Base-by-base conservation (phyloP, 2,797 vertebrate genomes). In the Epinephelus coioides region DNA sequence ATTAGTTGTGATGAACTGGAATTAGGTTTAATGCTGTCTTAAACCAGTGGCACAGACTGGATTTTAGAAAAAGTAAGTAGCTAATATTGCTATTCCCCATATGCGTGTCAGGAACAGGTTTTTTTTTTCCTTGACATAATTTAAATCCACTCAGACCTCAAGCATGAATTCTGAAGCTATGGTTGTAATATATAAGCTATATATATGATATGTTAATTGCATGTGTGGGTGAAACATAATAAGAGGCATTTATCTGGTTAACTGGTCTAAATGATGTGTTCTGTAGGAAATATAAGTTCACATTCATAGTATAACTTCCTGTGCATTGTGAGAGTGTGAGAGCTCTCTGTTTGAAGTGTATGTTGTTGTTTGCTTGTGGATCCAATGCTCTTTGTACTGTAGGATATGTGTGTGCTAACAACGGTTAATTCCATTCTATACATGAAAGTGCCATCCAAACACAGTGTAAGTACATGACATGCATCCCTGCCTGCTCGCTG, bases 351-450 rank as follows among this genome's bases (percentile, higher is more conserved):
- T 34, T 67, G 50, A 57, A 65, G 30, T 49, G 27, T 15, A 21
- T 59, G n/a, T 40, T 30, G 54, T 11, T 69, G 44, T 74, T 57
- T 78, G 19, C 21, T 19, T 50, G 44, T 34, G 60, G 59, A 74
- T 38, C 25, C 3, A 10, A 11, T 10, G 27, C 54, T 59, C 8
- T 38, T 59, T 66, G 27, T 76, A 6, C 67, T 15, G 11, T 49
- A 60, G 50, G 25, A 15, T 40, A 3, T 34, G 23, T 8, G 56
- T 61, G 59, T 61, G n/a, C 18, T 21, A 46, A 68, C 40, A 25
- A 40, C 25, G 10, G 27, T 27, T 49, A 6, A 73, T 56, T 69
- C 65, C 21, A 47, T 15, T 30, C 40, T n/a, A 14, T 6, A 50
- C 23, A 56, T 78, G 9, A 25, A n/a, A 12, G 55, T 49, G 40